Evolutionary conservation across 2,113 vertebrate genomes (phyloP), one percentile per base, ranked within the genome.

Genomic region (Toxostoma redivivum): DNA sequence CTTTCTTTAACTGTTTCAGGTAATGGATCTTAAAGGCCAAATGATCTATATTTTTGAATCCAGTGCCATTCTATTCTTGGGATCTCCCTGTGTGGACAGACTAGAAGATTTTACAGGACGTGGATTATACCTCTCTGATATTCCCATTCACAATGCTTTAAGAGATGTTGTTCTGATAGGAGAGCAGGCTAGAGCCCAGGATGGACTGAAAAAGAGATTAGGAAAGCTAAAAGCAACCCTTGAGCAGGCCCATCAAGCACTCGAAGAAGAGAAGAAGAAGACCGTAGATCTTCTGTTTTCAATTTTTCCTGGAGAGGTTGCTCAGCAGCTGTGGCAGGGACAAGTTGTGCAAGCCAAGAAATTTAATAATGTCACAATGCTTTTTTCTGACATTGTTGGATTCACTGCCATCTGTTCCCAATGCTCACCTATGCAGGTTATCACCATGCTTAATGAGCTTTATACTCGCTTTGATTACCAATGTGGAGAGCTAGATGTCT

Each of bases 11-110:
- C 89, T 97, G 64, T 96, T 87, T 57, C 95, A 99, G 99, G 98
- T 98, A 70, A 99, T 99, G 99, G 99, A 99, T 95, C 98, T 99
- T 71, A 99, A 99, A 98, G 99, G 99, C 78, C 99, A 99, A 96
- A 99, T 99, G 99, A 99, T 99, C 95, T 99, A 99, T 91, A 98
- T 99, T 81, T 97, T 99, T n/a, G 99, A 99, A 95, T 99, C 99
- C 81, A 99, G 98, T 44, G 98, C 98, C 28, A 98, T 99, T 93
- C 97, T 99, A 42, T 99, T 99, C 94, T 90, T 99, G 97, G 99
- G 99, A 65, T 99, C 99, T 1, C 99, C 99, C 1, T 99, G 99
- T 84, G 99, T 99, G 95, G 99, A 99, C 94, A 98, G 99, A 95
- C 95, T 99, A 70, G 99, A 99, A 95, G 99, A 99, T 97, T 98